A percentile compares a stretch with the other conserved stretches of the same genome.
Evolutionary conservation across 2,113 vertebrate species (phyloP).

Genomic region (Bucco capensis): DNA sequence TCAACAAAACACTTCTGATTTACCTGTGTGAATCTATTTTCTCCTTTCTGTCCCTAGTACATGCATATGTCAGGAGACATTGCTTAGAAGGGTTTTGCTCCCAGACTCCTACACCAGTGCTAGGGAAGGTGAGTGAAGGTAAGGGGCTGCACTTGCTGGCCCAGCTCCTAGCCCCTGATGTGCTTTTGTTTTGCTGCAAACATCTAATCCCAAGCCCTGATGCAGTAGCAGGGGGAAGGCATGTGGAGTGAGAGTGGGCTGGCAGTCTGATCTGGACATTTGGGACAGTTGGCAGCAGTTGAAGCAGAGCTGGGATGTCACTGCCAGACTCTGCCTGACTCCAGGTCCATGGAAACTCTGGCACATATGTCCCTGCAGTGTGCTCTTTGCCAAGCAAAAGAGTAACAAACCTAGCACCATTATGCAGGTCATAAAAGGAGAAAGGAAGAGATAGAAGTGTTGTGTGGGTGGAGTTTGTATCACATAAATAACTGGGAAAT

Average conservation of each 20-base stretch:
- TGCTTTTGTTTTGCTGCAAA: neutral
- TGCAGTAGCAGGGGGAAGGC: neutral
- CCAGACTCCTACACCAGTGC: neutral
- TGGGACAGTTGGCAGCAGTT: neutral
- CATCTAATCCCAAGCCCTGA: neutral
- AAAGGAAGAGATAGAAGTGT: neutral
- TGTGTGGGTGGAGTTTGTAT: neutral
- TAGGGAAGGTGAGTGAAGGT: neutral
- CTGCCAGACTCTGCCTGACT: neutral
- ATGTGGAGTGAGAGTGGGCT: accelerated
- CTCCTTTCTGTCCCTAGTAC: neutral
- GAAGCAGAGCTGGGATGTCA: neutral
- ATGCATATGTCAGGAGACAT: neutral
- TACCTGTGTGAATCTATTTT: neutral
- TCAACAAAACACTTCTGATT: neutral
- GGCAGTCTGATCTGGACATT: neutral
- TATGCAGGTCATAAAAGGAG: neutral
- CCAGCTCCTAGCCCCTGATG: neutral
- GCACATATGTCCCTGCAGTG: accelerated
- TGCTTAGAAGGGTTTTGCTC: neutral
- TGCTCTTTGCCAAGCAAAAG: neutral
- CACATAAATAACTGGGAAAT: neutral
- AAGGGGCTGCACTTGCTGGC: neutral
- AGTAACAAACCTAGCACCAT: neutral
- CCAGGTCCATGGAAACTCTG: neutral